Percentiles rank a stretch among this genome's conserved stretches.
phyloP scores from a whole-genome alignment of 2,888 invertebrate species.

The Fissipunctia ypsillon region DNA sequence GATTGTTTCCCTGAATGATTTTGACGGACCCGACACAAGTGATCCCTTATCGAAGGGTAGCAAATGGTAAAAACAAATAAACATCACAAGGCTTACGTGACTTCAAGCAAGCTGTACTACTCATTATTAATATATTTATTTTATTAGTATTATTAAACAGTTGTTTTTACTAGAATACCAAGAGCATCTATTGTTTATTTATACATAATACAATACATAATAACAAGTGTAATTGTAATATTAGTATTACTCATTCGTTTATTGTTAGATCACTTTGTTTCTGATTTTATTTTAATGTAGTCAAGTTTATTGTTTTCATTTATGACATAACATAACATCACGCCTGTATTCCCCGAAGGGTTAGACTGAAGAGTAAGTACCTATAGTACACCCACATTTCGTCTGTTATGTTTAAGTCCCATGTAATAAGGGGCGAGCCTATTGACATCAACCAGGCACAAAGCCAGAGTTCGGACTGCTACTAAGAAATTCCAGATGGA shows the following conservation, averaged over 20 bases:
- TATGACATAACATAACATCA: not conserved
- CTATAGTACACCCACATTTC: too few species aligned
- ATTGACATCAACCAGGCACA: too few species aligned
- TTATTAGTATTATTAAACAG: conserved; percentile 1
- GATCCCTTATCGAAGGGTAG: not conserved
- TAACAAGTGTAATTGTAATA: not conserved
- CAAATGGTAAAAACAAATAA: conserved; percentile 5
- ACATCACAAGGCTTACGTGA: conserved; percentile 35
- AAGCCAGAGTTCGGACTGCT: too few species aligned
- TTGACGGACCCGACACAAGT: not conserved
- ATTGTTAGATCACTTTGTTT: not conserved
- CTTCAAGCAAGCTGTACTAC: conserved; percentile 19
- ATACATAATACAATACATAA: conserved; percentile 3
- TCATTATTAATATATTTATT: not conserved
- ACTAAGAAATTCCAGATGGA: too few species aligned
- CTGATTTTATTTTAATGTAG: conserved; percentile 2
- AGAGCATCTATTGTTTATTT: conserved; percentile 38
- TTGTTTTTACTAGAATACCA: not conserved
- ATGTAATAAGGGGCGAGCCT: too few species aligned
- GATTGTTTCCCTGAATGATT: not conserved
- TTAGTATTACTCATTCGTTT: conserved; percentile 17
- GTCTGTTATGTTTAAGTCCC: too few species aligned
- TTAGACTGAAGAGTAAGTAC: not conserved
- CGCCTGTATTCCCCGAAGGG: not conserved
- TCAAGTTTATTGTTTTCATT: not conserved